A percentile compares a stretch with the other conserved stretches of the same genome.
Evolutionary conservation across 2,797 vertebrate species (phyloP).

Genomic region (Forpus xanthops): DNA sequence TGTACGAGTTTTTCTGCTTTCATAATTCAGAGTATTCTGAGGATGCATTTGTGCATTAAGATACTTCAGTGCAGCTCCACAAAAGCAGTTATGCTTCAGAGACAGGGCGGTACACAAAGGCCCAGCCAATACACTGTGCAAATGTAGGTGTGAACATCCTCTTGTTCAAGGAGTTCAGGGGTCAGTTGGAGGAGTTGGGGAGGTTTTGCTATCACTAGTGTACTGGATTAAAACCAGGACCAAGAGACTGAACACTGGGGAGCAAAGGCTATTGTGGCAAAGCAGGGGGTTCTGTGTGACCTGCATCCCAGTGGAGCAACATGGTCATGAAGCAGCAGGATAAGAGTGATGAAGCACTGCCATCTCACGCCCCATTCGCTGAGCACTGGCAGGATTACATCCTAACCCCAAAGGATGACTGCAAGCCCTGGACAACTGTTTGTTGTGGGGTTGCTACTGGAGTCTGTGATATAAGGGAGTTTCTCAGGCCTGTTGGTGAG

Average conservation of each 20-base stretch:
- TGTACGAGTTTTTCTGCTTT: background rate
- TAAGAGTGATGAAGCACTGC: background rate
- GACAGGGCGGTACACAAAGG: background rate
- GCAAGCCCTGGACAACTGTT: conserved; percentile 51
- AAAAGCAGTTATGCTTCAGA: background rate
- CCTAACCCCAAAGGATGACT: conserved; percentile 39
- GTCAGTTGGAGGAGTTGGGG: background rate
- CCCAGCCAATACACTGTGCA: background rate
- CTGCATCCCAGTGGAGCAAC: background rate
- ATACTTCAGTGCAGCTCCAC: background rate
- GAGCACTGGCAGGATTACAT: conserved; percentile 13
- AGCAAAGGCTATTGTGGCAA: background rate
- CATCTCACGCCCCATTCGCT: background rate
- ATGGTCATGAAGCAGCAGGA: background rate
- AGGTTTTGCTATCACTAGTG: background rate
- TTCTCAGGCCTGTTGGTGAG: conserved; percentile 73
- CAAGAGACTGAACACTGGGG: background rate
- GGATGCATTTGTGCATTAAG: background rate
- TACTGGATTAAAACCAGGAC: background rate
- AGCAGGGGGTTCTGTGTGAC: background rate
- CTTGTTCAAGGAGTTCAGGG: background rate
- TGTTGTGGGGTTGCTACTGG: conserved; percentile 81
- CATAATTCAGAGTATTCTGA: background rate
- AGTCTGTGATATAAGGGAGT: conserved; percentile 72
- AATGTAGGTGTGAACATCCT: background rate